These are phyloP conservation scores for Microplitis demolitor DNA, from an alignment of 1,140 invertebrate genomes.

Conservation along the genomic window DNA sequence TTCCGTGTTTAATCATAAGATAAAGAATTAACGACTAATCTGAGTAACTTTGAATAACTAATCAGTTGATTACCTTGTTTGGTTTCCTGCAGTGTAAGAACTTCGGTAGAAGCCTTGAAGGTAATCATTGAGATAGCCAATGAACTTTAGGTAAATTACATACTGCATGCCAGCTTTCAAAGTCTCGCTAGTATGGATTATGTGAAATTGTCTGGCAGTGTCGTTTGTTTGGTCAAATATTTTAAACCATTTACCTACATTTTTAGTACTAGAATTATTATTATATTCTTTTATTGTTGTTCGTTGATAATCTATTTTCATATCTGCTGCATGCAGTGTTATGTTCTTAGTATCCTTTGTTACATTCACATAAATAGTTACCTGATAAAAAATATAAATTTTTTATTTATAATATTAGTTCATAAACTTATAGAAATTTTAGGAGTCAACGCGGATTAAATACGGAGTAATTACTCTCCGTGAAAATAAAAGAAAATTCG, in stretches of 20 bases:
- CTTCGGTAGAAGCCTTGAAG: slow-evolving; percentile 88
- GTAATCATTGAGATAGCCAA: slow-evolving; percentile 74
- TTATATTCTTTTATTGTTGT: slow-evolving; percentile 57
- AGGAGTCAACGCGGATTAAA: background rate
- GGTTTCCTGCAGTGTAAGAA: slow-evolving; percentile 73
- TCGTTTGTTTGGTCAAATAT: slow-evolving; percentile 64
- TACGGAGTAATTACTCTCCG: background rate
- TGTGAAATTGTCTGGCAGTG: slow-evolving; percentile 74
- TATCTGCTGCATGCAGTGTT: slow-evolving; percentile 75
- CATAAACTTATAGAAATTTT: background rate
- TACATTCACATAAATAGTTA: slow-evolving; percentile 69
- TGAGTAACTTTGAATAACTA: background rate
- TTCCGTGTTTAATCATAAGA: too few species aligned
- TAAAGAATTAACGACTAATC: too few species aligned
- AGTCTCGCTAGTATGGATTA: slow-evolving; percentile 66
- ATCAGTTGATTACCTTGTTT: slow-evolving; percentile 65
- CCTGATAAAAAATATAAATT: slow-evolving; percentile 31
- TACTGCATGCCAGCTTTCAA: slow-evolving; percentile 69
- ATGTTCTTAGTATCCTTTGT: slow-evolving; percentile 71
- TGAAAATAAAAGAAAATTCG: too few species aligned
- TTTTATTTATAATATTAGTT: background rate
- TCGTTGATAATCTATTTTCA: slow-evolving; percentile 66
- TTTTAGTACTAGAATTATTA: slow-evolving; percentile 34
- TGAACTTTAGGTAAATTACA: slow-evolving; percentile 71
- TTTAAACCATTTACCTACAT: slow-evolving; percentile 43